These are phyloP conservation scores for Leptoclinus maculatus DNA, from an alignment of 2,797 vertebrate species.

Conservation along the genomic window DNA sequence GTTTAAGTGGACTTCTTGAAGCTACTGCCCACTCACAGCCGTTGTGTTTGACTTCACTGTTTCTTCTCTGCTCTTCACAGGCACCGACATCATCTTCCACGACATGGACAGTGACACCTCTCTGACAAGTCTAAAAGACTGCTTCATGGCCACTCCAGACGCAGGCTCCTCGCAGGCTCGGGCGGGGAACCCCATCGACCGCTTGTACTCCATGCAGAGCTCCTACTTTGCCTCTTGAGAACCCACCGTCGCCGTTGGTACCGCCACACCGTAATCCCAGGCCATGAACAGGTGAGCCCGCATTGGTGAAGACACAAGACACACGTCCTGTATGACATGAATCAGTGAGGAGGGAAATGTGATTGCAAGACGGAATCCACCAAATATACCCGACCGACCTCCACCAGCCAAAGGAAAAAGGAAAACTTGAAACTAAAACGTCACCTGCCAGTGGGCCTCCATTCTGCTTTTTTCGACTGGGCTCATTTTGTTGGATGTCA, in stretches of 20 bases:
- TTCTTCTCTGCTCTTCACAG: slow-evolving; percentile 69
- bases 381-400: slow-evolving; percentile 42
- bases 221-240: slow-evolving; percentile 95
- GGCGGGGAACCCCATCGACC: slow-evolving; percentile 92
- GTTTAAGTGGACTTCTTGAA: neutral
- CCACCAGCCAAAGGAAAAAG: slow-evolving; percentile 36
- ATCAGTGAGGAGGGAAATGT: slow-evolving; percentile 1
- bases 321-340: slow-evolving; percentile 10
- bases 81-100: slow-evolving; percentile 92
- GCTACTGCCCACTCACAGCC: neutral
- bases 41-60: neutral
- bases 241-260: neutral
- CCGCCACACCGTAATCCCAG: neutral
- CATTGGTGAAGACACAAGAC: slow-evolving; percentile 60
- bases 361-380: slow-evolving; percentile 11
- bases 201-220: slow-evolving; percentile 96
- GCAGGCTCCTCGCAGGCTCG: slow-evolving; percentile 87
- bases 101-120: slow-evolving; percentile 95
- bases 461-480: neutral
- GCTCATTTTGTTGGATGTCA: neutral
- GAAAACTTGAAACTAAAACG: slow-evolving; percentile 7
- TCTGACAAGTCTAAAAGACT: slow-evolving; percentile 94
- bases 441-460: neutral
- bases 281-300: neutral
- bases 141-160: slow-evolving; percentile 88